Evolutionary conservation across 1,140 invertebrate genomes (phyloP).

Genomic region (Euwallacea similis): DNA sequence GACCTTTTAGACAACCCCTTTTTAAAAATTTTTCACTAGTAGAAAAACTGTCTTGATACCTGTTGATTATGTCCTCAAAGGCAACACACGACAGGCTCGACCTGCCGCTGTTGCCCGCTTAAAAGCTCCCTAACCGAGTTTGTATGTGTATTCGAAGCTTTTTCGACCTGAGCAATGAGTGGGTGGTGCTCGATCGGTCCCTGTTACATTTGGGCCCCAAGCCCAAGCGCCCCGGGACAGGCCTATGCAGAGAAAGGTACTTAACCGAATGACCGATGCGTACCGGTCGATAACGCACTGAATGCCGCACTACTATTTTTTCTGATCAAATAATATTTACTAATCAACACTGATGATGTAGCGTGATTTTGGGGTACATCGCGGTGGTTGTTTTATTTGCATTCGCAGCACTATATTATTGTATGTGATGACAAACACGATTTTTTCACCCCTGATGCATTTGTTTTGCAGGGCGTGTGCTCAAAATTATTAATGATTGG

Average conservation of each 20-base stretch:
- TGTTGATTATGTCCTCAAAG: background rate
- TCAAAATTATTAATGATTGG: no score
- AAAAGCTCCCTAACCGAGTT: slow-evolving; percentile 26
- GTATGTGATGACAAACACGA: no score
- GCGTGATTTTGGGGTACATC: background rate
- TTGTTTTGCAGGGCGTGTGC: no score
- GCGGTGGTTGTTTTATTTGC: no score
- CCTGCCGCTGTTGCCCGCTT: no score
- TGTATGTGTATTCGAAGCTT: slow-evolving; percentile 51
- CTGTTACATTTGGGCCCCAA: slow-evolving; percentile 46
- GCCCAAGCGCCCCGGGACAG: slow-evolving; percentile 49
- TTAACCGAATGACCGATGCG: slow-evolving; percentile 32
- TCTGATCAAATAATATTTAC: slow-evolving; percentile 11
- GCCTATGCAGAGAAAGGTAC: slow-evolving; percentile 55
- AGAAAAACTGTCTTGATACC: slow-evolving; percentile 30
- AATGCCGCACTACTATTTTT: slow-evolving; percentile 43
- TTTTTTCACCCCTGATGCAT: no score
- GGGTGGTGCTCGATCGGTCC: slow-evolving; percentile 35
- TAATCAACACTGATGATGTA: slow-evolving; percentile 18
- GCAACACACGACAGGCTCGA: background rate
- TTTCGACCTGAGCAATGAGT: slow-evolving; percentile 42
- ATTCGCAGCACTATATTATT: no score
- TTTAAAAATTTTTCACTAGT: no score
- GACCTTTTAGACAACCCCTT: no score
- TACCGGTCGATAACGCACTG: slow-evolving; percentile 25